These are phyloP conservation scores for Heterotis niloticus DNA, from an alignment of 2,113 vertebrate genomes.

Conservation along the genomic window DNA sequence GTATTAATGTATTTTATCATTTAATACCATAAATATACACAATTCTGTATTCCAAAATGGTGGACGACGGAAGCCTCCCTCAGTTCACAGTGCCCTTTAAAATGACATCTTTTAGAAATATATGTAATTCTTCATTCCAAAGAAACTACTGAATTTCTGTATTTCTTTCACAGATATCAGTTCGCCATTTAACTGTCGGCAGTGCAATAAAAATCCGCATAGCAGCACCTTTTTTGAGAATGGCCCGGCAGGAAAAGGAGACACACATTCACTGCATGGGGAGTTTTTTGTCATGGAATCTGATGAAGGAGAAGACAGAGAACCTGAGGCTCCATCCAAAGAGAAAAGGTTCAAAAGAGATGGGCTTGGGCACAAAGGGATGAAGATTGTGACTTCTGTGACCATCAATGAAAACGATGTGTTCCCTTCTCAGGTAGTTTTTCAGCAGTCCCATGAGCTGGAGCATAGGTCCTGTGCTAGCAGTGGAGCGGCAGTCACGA, in stretches of 20 bases:
- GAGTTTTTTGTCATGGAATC: constrained; percentile 44
- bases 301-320: constrained; percentile 54
- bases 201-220: constrained; percentile 36
- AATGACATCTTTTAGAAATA: too few species aligned
- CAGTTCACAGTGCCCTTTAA: too few species aligned
- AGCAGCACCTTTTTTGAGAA: constrained; percentile 41
- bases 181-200: constrained; percentile 44
- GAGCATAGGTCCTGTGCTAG: constrained; percentile 29
- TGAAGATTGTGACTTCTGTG: constrained; percentile 60
- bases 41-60: too few species aligned
- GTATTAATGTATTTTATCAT: too few species aligned
- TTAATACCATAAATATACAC: too few species aligned
- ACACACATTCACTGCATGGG: constrained; percentile 43
- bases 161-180: constrained; percentile 49
- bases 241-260: constrained; percentile 50
- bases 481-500: constrained; percentile 46
- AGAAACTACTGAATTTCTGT: not conserved
- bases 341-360: constrained; percentile 48
- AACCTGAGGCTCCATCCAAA: constrained; percentile 31
- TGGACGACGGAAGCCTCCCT: too few species aligned
- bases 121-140: too few species aligned
- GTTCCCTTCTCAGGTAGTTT: constrained; percentile 51
- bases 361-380: constrained; percentile 34
- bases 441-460: constrained; percentile 47
- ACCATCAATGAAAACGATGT: constrained; percentile 54